phyloP scores from a whole-genome alignment of 2,113 vertebrate species.

The Lophius piscatorius region DNA sequence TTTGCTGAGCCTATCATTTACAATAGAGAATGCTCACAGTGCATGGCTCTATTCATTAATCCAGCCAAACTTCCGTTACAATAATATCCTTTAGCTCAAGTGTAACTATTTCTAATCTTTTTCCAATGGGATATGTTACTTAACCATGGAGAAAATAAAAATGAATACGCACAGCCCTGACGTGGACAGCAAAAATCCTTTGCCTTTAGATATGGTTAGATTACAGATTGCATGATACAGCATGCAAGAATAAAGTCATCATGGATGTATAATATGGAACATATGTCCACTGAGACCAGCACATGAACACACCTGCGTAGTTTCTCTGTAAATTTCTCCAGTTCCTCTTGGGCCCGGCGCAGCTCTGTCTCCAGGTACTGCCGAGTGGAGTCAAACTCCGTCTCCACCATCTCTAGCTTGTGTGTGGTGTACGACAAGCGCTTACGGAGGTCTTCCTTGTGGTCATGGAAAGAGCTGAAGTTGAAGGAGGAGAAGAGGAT shows the following conservation, averaged over 20 bases:
- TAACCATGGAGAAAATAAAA: too few relatives aligned
- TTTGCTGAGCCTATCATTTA: too few relatives aligned
- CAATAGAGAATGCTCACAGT: too few relatives aligned
- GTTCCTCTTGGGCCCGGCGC: conserved; percentile 92
- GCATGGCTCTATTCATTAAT: too few relatives aligned
- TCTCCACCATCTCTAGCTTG: conserved; percentile 95
- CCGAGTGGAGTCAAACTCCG: conserved; percentile 92
- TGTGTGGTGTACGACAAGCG: conserved; percentile 92
- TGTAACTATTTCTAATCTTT: too few relatives aligned
- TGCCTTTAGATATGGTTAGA: neutral
- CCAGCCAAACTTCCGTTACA: too few relatives aligned
- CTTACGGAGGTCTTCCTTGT: conserved; percentile 96
- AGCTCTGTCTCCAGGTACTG: conserved; percentile 96
- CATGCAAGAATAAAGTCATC: neutral
- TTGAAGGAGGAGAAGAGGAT: conserved; percentile 5
- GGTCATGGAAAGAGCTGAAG: conserved; percentile 91
- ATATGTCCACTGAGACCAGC: neutral
- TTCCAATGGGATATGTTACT: too few relatives aligned
- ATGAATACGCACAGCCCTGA: too few relatives aligned
- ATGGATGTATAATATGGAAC: neutral
- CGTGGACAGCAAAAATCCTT: neutral
- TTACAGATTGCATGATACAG: neutral
- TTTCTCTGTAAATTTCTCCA: conserved; percentile 96
- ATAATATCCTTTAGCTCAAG: too few relatives aligned
- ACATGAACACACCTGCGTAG: conserved; percentile 84